Percentiles rank a stretch among this genome's conserved stretches.
phyloP scores from a whole-genome alignment of 1,140 invertebrate genomes.

The Caenorhabditis tropicalis region DNA sequence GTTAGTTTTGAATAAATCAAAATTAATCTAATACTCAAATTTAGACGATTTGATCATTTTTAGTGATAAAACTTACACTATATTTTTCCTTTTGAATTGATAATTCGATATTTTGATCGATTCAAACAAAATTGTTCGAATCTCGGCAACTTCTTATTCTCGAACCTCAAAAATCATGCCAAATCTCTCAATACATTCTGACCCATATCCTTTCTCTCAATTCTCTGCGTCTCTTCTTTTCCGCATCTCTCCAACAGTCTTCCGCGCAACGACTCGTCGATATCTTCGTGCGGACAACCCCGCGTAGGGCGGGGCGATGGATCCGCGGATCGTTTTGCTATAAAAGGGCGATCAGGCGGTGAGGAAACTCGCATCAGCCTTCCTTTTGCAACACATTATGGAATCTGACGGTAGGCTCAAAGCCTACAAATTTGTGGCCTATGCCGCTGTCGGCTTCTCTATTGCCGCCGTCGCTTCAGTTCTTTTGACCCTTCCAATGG shows the following conservation, averaged over 20 bases:
- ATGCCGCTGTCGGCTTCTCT: conserved; percentile 55
- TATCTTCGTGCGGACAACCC: conserved; percentile 35
- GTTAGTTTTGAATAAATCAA: too few species aligned
- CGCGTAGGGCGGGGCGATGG: conserved; percentile 29
- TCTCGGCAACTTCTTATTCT: neutral
- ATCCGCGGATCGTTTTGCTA: conserved; percentile 4
- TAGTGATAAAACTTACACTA: neutral
- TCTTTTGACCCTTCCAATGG: conserved; percentile 56
- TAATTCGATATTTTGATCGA: neutral
- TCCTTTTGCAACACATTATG: conserved; percentile 49
- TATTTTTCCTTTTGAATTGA: neutral
- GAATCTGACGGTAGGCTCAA: conserved; percentile 55
- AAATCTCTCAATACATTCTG: conserved; percentile 21
- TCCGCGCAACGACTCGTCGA: conserved; percentile 13
- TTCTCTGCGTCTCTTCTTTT: conserved; percentile 4
- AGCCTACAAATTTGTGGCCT: conserved; percentile 58
- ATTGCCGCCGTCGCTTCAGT: conserved; percentile 55
- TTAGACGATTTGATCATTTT: too few species aligned
- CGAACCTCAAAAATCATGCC: conserved; percentile 41
- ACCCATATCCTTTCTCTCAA: conserved; percentile 28
- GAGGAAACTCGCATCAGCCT: conserved; percentile 41
- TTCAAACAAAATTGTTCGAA: neutral
- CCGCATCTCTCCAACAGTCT: conserved; percentile 7
- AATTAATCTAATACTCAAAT: too few species aligned
- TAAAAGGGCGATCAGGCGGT: conserved; percentile 37